A percentile compares a stretch with the other conserved stretches of the same genome.
phyloP scores from a whole-genome alignment of 2,888 invertebrate species.

The Tromatobia lineatoria region DNA sequence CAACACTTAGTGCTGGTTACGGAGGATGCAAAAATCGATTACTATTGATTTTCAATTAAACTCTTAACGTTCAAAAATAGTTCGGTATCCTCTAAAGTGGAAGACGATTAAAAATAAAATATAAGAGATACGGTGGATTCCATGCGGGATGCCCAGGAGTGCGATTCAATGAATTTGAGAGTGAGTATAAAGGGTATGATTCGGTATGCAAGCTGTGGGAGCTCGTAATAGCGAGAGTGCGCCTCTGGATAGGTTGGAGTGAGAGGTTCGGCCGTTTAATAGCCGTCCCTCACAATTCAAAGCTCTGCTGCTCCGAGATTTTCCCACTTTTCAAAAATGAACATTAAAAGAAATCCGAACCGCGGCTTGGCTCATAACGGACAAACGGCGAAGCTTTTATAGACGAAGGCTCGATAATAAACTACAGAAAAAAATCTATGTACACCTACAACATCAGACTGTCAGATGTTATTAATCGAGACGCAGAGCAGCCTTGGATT shows the following conservation, averaged over 20 bases:
- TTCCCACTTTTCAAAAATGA: constrained; percentile 42
- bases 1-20: too few species aligned
- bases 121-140: constrained; percentile 7
- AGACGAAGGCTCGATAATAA: constrained; percentile 26
- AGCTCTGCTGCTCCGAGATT: constrained; percentile 57
- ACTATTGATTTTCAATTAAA: background rate
- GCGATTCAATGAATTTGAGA: constrained; percentile 77
- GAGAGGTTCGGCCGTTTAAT: constrained; percentile 37
- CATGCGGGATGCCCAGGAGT: constrained; percentile 26
- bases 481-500: background rate
- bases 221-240: constrained; percentile 53
- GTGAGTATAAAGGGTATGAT: constrained; percentile 74
- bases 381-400: constrained; percentile 16
- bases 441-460: background rate
- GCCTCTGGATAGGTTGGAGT: constrained; percentile 30
- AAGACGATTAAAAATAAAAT: constrained; percentile 22
- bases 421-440: background rate
- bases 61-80: background rate
- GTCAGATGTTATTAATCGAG: constrained; percentile 24
- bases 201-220: constrained; percentile 55
- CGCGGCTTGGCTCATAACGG: constrained; percentile 21
- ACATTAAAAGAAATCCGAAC: constrained; percentile 37
- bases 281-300: constrained; percentile 21
- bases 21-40: too few species aligned
- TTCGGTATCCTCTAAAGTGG: background rate